Percentiles rank a stretch among this genome's conserved stretches.
phyloP scores from a whole-genome alignment of 2,888 invertebrate genomes.

The Steinernema carpocapsae region DNA sequence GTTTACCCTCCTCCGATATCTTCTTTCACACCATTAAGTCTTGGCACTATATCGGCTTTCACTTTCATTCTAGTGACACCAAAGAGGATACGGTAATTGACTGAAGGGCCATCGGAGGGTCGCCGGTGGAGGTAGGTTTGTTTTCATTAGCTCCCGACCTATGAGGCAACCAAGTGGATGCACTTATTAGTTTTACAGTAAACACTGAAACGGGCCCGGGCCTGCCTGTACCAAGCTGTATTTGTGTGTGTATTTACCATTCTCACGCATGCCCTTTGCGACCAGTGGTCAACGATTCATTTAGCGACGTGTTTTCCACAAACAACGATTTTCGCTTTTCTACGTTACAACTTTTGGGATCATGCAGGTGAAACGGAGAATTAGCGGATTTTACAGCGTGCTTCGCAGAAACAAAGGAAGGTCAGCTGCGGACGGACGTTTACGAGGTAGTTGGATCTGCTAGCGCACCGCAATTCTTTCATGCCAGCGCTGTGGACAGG shows the following conservation, averaged over 20 bases:
- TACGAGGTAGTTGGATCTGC: conserved; percentile 16
- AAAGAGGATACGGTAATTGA: conserved; percentile 28
- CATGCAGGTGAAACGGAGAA: conserved; percentile 1
- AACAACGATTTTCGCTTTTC: too few relatives aligned
- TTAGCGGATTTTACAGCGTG: conserved; percentile 26
- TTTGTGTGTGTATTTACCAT: neutral
- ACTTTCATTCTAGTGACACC: conserved; percentile 16
- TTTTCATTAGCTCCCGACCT: conserved; percentile 2
- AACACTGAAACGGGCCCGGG: neutral
- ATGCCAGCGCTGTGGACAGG: neutral
- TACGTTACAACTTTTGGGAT: too few relatives aligned
- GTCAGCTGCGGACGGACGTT: conserved; percentile 14
- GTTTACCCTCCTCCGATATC: conserved; percentile 30
- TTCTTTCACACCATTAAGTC: conserved; percentile 35
- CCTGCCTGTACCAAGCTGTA: neutral
- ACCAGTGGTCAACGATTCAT: neutral
- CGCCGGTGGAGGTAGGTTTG: neutral
- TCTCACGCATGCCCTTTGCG: conserved; percentile 4
- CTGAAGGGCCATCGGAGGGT: conserved; percentile 5
- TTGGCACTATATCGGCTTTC: conserved; percentile 32
- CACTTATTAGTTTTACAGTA: neutral
- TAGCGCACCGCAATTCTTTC: conserved; percentile 2
- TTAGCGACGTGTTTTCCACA: too few relatives aligned
- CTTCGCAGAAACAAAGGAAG: conserved; percentile 25
- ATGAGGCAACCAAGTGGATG: conserved; percentile 4